Evolutionary conservation across 2,113 vertebrate genomes (phyloP), one percentile per base, ranked within the genome.

Genomic region (Porphyrio hochstetteri): DNA sequence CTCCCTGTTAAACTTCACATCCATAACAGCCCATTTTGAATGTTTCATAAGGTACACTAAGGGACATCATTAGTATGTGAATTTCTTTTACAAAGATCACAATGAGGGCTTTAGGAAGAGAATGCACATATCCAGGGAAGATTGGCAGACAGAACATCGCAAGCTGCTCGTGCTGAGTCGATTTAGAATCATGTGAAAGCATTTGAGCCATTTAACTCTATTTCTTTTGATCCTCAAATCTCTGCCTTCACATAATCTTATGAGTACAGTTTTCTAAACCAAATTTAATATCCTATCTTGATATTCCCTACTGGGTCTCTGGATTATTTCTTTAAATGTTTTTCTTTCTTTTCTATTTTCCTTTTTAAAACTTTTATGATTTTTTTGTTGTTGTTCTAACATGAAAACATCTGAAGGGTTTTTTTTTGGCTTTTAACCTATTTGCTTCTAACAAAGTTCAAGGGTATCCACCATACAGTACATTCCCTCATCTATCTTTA

Each of bases 21-120:
- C 94, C 74, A 48, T 96, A 96, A 88, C 87, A 96, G 80, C 74
- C 87, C 86, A 91, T 95, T 97, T 72, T 92, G 68, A 94, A 96
- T 93, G 89, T 96, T 96, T 96, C 93, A 94, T 95, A 96, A 97
- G 93, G 65, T 96, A 93, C 96, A 95, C 96, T 81, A 76, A 95
- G 93, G 96, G 96, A 92, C 91, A 96, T 97, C 96, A 96, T 96
- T 97, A 97, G 94, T 95, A 95, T 96, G 92, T 91, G 95, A 95
- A 97, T 96, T 97, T 96, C 95, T 94, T 97, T 97, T 57, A 81
- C 76, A 83, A 92, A 96, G 83, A 95, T 95, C 91, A 97, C 92
- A 97, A 95, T 91, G 89, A 95, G 64, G 78, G 76, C 79, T 95
- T 90, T 67, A 85, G 83, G 90, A 96, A 95, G 81, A 95, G 82